Evolutionary conservation across 2,797 vertebrate genomes (phyloP).

Genomic region (Melanotaenia nigrans): DNA sequence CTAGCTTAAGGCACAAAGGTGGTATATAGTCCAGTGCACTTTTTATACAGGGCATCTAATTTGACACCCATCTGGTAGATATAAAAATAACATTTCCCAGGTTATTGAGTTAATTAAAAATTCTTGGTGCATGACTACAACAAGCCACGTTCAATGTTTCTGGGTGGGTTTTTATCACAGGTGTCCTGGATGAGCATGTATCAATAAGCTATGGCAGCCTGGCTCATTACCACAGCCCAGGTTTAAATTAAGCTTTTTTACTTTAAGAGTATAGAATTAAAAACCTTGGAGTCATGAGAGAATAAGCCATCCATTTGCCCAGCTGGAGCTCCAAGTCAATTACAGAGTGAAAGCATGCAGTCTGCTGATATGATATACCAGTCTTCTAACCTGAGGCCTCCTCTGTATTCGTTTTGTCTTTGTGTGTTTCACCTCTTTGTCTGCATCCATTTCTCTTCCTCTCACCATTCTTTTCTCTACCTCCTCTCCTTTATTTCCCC

Average conservation of each 20-base stretch:
- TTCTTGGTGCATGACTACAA: background rate
- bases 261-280: constrained; percentile 39
- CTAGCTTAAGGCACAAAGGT: background rate
- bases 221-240: constrained; percentile 25
- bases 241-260: constrained; percentile 49
- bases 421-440: constrained; percentile 62
- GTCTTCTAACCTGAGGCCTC: constrained; percentile 63
- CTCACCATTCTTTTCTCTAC: constrained; percentile 42
- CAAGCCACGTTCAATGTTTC: background rate
- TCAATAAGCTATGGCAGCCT: constrained; percentile 4
- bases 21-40: background rate
- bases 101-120: background rate
- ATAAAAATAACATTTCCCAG: background rate
- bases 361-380: constrained; percentile 74
- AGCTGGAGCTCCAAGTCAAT: constrained; percentile 70
- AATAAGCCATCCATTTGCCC: constrained; percentile 64
- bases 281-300: constrained; percentile 45
- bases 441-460: constrained; percentile 45
- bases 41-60: background rate
- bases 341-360: constrained; percentile 62
- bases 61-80: background rate
- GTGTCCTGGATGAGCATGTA: constrained; percentile 18
- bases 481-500: constrained; percentile 67
- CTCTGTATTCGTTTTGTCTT: constrained; percentile 63
- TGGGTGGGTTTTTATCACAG: constrained; percentile 25